Conservation (phyloP, 2,888 invertebrate genomes). For the Microctonus aethiopoides region DNA sequence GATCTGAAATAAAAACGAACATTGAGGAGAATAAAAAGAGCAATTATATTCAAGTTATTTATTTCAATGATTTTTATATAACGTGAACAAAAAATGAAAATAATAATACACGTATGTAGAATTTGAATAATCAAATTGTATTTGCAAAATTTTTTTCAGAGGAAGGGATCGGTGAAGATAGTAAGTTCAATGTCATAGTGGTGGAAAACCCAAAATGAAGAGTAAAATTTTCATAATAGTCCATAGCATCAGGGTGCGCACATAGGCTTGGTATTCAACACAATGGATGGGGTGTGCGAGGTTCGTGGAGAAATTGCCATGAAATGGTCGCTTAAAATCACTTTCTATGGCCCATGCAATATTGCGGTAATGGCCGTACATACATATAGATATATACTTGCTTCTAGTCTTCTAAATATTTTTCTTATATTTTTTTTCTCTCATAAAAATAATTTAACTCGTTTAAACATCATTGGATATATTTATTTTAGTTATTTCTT, state of each 20-base stretch:
- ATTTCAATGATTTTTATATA: neutral
- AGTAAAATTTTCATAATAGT: constrained; percentile 57
- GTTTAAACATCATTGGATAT: neutral
- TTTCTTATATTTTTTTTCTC: neutral
- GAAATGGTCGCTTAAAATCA: constrained; percentile 56
- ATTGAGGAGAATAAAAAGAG: neutral
- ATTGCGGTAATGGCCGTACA: constrained; percentile 51
- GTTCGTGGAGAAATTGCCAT: constrained; percentile 51
- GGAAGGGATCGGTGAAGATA: neutral
- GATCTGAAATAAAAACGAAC: constrained; percentile 52
- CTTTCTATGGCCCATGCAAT: constrained; percentile 47
- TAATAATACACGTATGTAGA: neutral
- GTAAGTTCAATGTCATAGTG: neutral
- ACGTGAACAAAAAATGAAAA: neutral
- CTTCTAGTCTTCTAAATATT: neutral
- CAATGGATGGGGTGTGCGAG: constrained; percentile 32
- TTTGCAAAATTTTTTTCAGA: neutral
- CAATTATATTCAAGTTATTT: too few relatives aligned
- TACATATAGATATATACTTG: too few relatives aligned
- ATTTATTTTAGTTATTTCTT: neutral
- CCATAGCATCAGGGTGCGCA: constrained; percentile 30
- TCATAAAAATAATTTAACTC: neutral
- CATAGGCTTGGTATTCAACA: constrained; percentile 34
- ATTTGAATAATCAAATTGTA: neutral
- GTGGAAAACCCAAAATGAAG: constrained; percentile 39